Base-by-base conservation (phyloP, 1,140 invertebrate species). In the Sminthurinus signatus region DNA sequence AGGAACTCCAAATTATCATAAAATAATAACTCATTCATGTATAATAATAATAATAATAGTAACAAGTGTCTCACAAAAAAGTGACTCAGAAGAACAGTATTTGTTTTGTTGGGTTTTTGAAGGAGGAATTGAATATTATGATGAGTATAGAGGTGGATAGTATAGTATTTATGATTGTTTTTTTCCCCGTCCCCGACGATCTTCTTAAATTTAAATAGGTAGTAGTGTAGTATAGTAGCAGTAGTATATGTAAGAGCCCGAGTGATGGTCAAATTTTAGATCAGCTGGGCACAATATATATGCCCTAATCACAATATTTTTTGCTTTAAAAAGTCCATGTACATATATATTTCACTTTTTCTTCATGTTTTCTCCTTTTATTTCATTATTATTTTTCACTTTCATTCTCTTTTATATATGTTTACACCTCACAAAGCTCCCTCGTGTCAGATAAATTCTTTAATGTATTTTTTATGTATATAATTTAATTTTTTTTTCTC, bases 131-230 rank as follows among this genome's bases (percentile, higher is more conserved):
- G n/a, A n/a, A n/a, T n/a, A n/a, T n/a, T n/a, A n/a, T n/a, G n/a
- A n/a, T n/a, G n/a, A n/a, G n/a, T n/a, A n/a, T n/a, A n/a, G n/a
- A n/a, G n/a, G n/a, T n/a, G n/a, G n/a, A n/a, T n/a, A n/a, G n/a
- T n/a, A n/a, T n/a, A n/a, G n/a, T n/a, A n/a, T n/a, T n/a, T 48
- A 48, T 48, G 46, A 48, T 48, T 48, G 46, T 48, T 48, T 48
- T 48, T 8, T 19, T 19, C 21, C 46, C 46, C 46, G 46, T 48
- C 46, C 46, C 46, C 46, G 8, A 48, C 39, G 39, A 42, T 48
- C n/a, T n/a, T n/a, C n/a, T n/a, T n/a, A n/a, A n/a, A n/a, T n/a
- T n/a, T n/a, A n/a, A n/a, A n/a, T n/a, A n/a, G n/a, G n/a, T n/a
- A n/a, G n/a, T n/a, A n/a, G 46, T 14, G 19, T 48, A 19, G 21